A percentile compares a stretch with the other conserved stretches of the same genome.
Evolutionary conservation across 2,888 invertebrate genomes (phyloP).

Genomic region (Pandemis cinnamomeana): DNA sequence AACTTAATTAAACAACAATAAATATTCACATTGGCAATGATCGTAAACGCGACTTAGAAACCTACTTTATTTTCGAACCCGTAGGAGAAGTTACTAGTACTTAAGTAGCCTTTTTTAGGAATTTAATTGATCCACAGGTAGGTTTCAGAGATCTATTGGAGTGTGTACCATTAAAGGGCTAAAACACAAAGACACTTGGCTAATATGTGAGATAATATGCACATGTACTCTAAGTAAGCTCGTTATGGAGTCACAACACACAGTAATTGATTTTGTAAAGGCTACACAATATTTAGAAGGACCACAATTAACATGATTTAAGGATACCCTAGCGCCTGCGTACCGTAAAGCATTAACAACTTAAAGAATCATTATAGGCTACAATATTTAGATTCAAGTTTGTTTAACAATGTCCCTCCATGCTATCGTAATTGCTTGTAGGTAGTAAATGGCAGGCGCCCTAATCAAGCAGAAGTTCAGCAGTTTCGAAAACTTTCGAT

Average conservation of each 20-base stretch:
- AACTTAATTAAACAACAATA: not conserved
- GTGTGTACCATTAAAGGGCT: not conserved
- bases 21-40: slow-evolving; percentile 13
- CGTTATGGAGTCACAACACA: not conserved
- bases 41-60: slow-evolving; percentile 6
- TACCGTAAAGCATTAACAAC: slow-evolving; percentile 42
- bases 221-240: too few species aligned
- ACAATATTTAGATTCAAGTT: not conserved
- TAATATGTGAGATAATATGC: not conserved
- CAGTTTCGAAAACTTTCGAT: not conserved
- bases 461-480: too few species aligned
- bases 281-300: not conserved
- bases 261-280: not conserved
- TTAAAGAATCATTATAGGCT: not conserved
- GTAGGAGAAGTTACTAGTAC: not conserved
- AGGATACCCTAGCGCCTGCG: slow-evolving; percentile 46
- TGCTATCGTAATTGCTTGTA: not conserved
- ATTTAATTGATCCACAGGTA: not conserved
- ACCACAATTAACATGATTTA: slow-evolving; percentile 19
- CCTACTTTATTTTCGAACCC: not conserved
- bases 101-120: too few species aligned
- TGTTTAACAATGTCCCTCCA: not conserved
- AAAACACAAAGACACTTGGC: not conserved
- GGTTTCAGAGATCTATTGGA: not conserved
- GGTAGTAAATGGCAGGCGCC: not conserved